Evolutionary conservation across 2,797 vertebrate genomes (phyloP).

Genomic region (Buphagus erythrorhynchus): DNA sequence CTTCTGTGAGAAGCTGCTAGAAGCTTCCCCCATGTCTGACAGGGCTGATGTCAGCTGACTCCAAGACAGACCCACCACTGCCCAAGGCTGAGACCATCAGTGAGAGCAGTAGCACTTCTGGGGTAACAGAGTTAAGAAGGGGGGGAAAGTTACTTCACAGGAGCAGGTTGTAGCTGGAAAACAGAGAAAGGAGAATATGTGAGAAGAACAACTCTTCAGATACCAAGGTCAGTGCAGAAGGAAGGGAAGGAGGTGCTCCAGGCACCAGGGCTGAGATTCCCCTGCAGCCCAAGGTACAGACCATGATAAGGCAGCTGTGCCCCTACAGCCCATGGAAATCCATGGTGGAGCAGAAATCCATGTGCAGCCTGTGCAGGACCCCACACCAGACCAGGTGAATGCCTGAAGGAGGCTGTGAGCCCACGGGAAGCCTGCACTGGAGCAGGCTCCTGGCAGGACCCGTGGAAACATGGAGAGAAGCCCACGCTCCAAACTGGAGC

Average conservation of each 20-base stretch:
- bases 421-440: not conserved
- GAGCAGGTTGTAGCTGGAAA: not conserved
- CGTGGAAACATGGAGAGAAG: not conserved
- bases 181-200: not conserved
- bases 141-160: not conserved
- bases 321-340: not conserved
- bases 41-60: not conserved
- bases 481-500: not conserved
- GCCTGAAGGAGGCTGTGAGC: not conserved
- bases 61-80: not conserved
- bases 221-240: not conserved
- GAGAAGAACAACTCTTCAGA: not conserved
- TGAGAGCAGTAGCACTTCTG: not conserved
- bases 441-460: not conserved
- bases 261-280: not conserved
- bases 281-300: fast-evolving
- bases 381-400: not conserved
- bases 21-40: not conserved
- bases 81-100: not conserved
- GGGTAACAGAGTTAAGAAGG: not conserved
- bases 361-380: not conserved
- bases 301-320: not conserved
- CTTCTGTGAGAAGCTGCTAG: not conserved
- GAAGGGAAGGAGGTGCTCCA: not conserved
- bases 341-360: not conserved